Conservation (phyloP, 2,888 invertebrate species). For the Pammene fasciana region DNA sequence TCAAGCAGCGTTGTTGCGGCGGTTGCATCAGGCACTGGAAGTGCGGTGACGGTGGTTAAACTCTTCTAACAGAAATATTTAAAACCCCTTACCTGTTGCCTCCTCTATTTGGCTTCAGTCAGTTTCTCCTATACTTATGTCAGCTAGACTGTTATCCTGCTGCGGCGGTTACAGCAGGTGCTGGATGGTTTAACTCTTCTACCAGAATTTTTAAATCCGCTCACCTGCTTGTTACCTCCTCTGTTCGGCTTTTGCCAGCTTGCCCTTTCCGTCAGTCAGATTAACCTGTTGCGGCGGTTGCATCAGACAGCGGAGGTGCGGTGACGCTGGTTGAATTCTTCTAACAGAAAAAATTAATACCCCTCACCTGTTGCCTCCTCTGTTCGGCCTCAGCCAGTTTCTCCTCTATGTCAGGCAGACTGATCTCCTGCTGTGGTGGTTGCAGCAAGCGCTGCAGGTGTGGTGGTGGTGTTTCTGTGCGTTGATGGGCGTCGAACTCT, state of each 20-base stretch:
- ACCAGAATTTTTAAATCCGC: constrained; percentile 48
- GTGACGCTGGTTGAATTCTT: constrained; percentile 80
- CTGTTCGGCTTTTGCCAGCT: constrained; percentile 88
- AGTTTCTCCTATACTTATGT: constrained; percentile 86
- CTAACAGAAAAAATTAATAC: constrained; percentile 51
- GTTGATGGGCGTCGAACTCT: constrained; percentile 70
- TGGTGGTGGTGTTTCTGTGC: constrained; percentile 85
- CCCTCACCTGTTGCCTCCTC: constrained; percentile 83
- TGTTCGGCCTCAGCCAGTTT: constrained; percentile 89
- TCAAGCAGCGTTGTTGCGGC: constrained; percentile 83
- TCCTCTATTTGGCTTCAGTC: constrained; percentile 87
- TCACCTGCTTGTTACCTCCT: constrained; percentile 83
- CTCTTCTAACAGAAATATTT: too few species aligned
- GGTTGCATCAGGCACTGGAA: constrained; percentile 87
- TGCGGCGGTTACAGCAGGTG: constrained; percentile 85
- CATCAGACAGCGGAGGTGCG: constrained; percentile 86
- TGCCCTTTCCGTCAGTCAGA: constrained; percentile 86
- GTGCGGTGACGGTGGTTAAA: constrained; percentile 79
- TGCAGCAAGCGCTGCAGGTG: constrained; percentile 87
- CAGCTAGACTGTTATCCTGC: constrained; percentile 83
- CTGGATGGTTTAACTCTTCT: constrained; percentile 81
- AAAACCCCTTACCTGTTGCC: constrained; percentile 65
- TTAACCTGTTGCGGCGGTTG: constrained; percentile 80
- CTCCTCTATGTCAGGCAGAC: constrained; percentile 86
- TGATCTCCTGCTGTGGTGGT: constrained; percentile 81